Conservation (phyloP, 2,797 vertebrate species). For the Bradypodion ventrale region DNA sequence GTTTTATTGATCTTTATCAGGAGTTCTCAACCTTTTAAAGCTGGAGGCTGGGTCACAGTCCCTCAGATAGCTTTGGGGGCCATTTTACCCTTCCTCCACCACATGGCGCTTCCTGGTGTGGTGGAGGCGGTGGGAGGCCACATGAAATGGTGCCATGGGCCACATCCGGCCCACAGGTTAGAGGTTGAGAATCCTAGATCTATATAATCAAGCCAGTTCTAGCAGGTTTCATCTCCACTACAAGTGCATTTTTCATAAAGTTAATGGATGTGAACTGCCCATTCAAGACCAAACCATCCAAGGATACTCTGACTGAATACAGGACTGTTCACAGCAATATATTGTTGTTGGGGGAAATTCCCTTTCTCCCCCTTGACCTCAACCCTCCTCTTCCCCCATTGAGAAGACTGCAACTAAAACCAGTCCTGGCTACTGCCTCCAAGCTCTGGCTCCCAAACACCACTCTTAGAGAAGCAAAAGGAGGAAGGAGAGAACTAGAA, state of each 20-base stretch:
- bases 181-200: too few relatives aligned
- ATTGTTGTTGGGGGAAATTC: not conserved
- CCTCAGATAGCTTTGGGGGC: too few relatives aligned
- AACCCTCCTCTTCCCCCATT: too few relatives aligned
- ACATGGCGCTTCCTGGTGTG: too few relatives aligned
- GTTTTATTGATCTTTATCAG: too few relatives aligned
- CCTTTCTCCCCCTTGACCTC: not conserved
- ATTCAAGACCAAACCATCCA: not conserved
- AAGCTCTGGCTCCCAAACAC: not conserved
- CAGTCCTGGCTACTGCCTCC: not conserved
- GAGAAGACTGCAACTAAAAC: too few relatives aligned
- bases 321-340: not conserved
- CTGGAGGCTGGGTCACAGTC: too few relatives aligned
- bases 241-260: not conserved
- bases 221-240: not conserved
- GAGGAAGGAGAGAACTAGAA: not conserved
- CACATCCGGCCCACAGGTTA: too few relatives aligned
- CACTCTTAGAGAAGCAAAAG: not conserved
- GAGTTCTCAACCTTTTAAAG: too few relatives aligned
- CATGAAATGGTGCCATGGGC: too few relatives aligned
- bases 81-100: too few relatives aligned
- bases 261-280: not conserved
- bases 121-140: too few relatives aligned
- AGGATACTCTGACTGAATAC: not conserved
- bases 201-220: not conserved